A percentile compares a stretch with the other conserved stretches of the same genome.
These are phyloP conservation scores for Lasioglossum zephyrum DNA, from an alignment of 2,888 invertebrate genomes.

Conservation along the genomic window DNA sequence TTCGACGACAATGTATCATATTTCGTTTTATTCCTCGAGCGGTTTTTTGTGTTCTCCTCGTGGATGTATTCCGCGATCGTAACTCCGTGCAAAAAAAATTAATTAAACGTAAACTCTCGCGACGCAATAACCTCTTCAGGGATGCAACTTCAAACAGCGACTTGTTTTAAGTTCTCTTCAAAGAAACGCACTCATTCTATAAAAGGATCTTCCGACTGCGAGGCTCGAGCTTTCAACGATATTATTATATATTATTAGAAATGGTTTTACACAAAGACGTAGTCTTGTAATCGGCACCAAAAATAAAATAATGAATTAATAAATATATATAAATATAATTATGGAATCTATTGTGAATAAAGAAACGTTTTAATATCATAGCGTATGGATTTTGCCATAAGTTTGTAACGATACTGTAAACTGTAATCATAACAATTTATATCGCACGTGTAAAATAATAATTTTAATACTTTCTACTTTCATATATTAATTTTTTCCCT, in stretches of 20 bases:
- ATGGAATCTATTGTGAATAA: not conserved
- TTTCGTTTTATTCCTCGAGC: conserved; percentile 4
- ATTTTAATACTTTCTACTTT: not conserved
- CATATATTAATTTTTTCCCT: not conserved
- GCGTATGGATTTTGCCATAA: not conserved
- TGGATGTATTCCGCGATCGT: not conserved
- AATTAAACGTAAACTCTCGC: conserved; percentile 3
- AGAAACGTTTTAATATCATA: not conserved
- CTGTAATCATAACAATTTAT: not conserved
- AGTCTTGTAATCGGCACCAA: not conserved
- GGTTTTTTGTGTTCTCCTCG: conserved; percentile 1
- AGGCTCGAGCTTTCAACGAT: not conserved
- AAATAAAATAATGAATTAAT: not conserved
- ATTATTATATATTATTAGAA: not conserved
- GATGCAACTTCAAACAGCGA: not conserved
- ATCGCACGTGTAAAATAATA: not conserved
- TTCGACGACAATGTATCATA: conserved; percentile 38
- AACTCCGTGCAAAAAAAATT: not conserved
- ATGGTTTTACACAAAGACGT: not conserved
- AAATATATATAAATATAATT: no score
- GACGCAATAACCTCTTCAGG: not conserved
- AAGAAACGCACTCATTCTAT: not conserved
- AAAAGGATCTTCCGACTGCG: not conserved
- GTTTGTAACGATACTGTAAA: not conserved
- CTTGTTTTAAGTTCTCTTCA: not conserved